Evolutionary conservation across 2,113 vertebrate species (phyloP).

Genomic region (Ciconia stormi): DNA sequence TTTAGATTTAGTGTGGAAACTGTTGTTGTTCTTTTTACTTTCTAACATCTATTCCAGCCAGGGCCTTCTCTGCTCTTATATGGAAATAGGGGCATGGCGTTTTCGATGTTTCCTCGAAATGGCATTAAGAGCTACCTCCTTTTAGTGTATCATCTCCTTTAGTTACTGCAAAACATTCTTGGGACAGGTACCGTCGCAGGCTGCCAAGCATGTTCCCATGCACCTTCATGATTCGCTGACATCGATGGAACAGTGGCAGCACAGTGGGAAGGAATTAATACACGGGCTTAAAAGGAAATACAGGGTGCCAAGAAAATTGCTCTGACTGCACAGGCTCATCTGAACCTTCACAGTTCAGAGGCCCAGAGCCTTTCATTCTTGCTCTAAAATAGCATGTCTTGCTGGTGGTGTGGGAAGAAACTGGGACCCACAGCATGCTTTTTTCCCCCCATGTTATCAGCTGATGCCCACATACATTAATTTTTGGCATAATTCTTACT

Average conservation of each 20-base stretch:
- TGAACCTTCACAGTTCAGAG: background rate
- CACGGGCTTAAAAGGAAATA: background rate
- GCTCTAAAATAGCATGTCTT: background rate
- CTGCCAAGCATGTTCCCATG: constrained; percentile 24
- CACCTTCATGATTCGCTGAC: background rate
- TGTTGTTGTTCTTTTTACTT: constrained; percentile 37
- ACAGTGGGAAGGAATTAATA: constrained; percentile 45
- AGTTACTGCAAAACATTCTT: constrained; percentile 24
- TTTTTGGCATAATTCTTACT: background rate
- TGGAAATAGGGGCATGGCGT: background rate
- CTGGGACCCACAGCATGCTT: background rate
- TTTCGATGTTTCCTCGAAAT: constrained; percentile 51
- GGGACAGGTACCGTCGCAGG: background rate
- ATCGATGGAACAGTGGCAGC: constrained; percentile 10
- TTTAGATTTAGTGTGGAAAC: constrained; percentile 54
- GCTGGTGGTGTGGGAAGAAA: background rate
- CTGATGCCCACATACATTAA: background rate
- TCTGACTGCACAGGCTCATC: background rate
- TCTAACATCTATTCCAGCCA: constrained; percentile 42
- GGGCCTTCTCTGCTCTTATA: background rate
- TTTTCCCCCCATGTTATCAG: accelerated
- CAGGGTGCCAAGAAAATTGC: background rate
- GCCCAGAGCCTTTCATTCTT: background rate
- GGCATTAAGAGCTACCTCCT: background rate
- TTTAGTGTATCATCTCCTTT: background rate